Percentiles rank a stretch among this genome's conserved stretches.
These are phyloP conservation scores for Metalampra italica DNA, from an alignment of 2,888 invertebrate genomes.

Conservation along the genomic window DNA sequence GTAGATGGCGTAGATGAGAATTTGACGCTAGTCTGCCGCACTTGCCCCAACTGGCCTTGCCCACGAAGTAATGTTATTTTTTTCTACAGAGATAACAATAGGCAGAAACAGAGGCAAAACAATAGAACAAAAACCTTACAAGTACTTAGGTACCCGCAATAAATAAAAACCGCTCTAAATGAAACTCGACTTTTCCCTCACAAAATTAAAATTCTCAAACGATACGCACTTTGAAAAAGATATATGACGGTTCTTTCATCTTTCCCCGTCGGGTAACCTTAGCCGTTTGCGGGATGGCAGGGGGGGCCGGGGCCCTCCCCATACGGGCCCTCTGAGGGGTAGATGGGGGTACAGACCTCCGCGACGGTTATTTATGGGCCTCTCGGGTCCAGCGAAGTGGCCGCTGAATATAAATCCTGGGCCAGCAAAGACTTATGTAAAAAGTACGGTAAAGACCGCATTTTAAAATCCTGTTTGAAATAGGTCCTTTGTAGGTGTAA, in stretches of 20 bases:
- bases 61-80: not conserved
- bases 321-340: slow-evolving; percentile 9
- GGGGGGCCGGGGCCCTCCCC: slow-evolving; percentile 17
- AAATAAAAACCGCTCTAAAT: slow-evolving; percentile 8
- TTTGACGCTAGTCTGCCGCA: too few relatives aligned
- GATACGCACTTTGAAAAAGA: slow-evolving; percentile 74
- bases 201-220: slow-evolving; percentile 76
- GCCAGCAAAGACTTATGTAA: slow-evolving; percentile 62
- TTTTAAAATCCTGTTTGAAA: slow-evolving; percentile 29
- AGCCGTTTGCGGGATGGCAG: slow-evolving; percentile 60
- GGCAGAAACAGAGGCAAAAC: too few relatives aligned
- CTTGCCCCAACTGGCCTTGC: not conserved
- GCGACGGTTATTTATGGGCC: slow-evolving; percentile 72
- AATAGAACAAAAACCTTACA: too few relatives aligned
- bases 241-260: slow-evolving; percentile 76
- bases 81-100: not conserved
- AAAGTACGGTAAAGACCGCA: slow-evolving; percentile 41
- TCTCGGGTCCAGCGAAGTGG: slow-evolving; percentile 73
- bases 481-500: slow-evolving; percentile 20
- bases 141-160: not conserved
- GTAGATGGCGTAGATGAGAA: too few relatives aligned
- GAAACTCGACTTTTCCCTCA: slow-evolving; percentile 35
- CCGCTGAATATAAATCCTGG: slow-evolving; percentile 74
- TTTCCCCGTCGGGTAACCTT: slow-evolving; percentile 67
- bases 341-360: slow-evolving; percentile 52